Conservation (phyloP, 2,888 invertebrate genomes). For the Lasioglossum lativentre region DNA sequence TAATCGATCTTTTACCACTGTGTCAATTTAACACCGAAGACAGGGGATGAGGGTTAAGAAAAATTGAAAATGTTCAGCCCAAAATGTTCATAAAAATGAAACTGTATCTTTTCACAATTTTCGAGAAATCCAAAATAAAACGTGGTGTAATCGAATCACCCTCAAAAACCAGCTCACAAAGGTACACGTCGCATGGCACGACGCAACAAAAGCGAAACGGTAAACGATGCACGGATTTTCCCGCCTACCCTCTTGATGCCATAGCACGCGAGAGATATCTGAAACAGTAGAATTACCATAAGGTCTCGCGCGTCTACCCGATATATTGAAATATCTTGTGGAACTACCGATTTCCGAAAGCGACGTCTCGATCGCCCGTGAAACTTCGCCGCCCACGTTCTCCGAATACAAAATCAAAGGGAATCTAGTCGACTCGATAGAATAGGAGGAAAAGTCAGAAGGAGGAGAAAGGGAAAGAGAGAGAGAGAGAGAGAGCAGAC, state of each 20-base stretch:
- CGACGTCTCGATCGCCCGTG: slow-evolving; percentile 19
- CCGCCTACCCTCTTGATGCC: neutral
- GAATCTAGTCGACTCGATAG: slow-evolving; percentile 22
- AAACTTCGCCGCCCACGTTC: slow-evolving; percentile 22
- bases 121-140: no score
- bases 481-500: neutral
- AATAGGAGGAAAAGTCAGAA: neutral
- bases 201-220: neutral
- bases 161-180: no score
- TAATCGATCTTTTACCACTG: no score
- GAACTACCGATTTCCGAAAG: slow-evolving; percentile 8
- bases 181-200: no score
- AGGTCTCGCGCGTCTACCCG: neutral
- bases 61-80: no score
- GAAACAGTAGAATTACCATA: slow-evolving; percentile 10
- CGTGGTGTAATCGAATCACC: no score
- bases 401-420: slow-evolving; percentile 32
- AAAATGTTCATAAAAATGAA: no score
- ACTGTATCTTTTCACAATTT: no score
- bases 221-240: neutral
- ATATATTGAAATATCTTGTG: slow-evolving; percentile 6
- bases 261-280: neutral
- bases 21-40: no score
- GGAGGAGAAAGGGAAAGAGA: neutral
- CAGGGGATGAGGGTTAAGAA: no score